A percentile compares a stretch with the other conserved stretches of the same genome.
These are phyloP conservation scores for Ramphastos sulfuratus DNA, from an alignment of 2,113 vertebrate genomes.

Conservation along the genomic window DNA sequence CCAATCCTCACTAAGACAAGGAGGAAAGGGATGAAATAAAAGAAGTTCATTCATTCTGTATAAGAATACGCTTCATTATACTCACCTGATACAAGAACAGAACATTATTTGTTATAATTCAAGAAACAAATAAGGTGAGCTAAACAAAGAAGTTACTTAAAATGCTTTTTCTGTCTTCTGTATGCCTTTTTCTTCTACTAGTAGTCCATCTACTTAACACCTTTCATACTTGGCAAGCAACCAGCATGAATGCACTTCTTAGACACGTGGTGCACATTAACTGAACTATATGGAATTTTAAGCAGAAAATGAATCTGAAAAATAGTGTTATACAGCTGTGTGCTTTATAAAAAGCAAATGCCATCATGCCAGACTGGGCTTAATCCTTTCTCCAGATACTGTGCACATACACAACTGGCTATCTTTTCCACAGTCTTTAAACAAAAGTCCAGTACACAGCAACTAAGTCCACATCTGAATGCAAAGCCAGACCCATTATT, in stretches of 20 bases:
- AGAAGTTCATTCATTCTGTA: neutral
- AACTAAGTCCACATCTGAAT: neutral
- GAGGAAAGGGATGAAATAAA: neutral
- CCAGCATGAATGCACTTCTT: neutral
- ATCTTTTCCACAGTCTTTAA: neutral
- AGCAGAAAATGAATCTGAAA: conserved; percentile 17
- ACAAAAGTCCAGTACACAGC: neutral
- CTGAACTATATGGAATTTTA: conserved; percentile 37
- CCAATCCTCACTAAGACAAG: neutral
- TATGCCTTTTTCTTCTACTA: neutral
- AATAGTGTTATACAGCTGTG: neutral
- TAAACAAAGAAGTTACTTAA: neutral
- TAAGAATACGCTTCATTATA: neutral
- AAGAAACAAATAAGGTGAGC: neutral
- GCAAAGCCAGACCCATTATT: neutral
- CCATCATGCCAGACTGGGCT: neutral
- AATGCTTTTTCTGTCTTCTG: neutral
- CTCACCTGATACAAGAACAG: neutral
- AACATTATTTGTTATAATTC: neutral
- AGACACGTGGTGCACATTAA: conserved; percentile 43
- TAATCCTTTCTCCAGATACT: conserved; percentile 39
- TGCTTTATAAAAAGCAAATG: conserved; percentile 37
- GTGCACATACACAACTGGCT: accelerated
- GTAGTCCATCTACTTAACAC: conserved; percentile 7
- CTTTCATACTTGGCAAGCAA: conserved; percentile 36